Evolutionary conservation across 2,797 vertebrate species (phyloP), one percentile per base, ranked within the genome.

Genomic region (Muscicapa comitata): DNA sequence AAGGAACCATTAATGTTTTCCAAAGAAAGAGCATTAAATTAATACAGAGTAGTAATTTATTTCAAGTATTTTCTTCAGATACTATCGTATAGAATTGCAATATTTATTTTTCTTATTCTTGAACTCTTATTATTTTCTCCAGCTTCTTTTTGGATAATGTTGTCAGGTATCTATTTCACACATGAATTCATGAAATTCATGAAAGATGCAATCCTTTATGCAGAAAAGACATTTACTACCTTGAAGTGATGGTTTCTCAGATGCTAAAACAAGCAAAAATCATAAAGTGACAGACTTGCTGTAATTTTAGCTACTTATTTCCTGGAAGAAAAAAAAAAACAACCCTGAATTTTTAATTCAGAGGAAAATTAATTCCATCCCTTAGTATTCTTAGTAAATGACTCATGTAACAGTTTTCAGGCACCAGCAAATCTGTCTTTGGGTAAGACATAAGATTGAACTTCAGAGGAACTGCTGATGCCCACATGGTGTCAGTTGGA

Each of bases 341-440:
- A 73, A 72, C 13, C 2, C 71, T 71, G 38, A 53, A 29, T 62
- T 95, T 85, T 90, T 90, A 86, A 81, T 93, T 90, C 51, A 67
- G 66, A 73, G 7, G 47, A 84, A 95, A 88, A 95, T 81, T 37
- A 65, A 88, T 86, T 90, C 54, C 18, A 57, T 94, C 50, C 40
- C 16, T 67, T 84, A 72, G 42, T 88, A 68, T 86, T 91, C 78
- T 88, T 91, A 90, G 70, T n/a, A 86, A 88, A 80, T 96, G 66
- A 93, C 54, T 94, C 76, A 86, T 72, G 14, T 61, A 51, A 80
- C 75, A 73, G 23, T 91, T 96, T 94, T 88, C 54, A 91, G 62
- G 82, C 75, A 77, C 58, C 66, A 70, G 33, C 43, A 90, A 61
- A 68, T 92, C 48, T 85, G 79, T 76, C 84, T 84, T 89, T 12